Evolutionary conservation across 2,797 vertebrate species (phyloP).

Genomic region (Gorsachius magnificus): DNA sequence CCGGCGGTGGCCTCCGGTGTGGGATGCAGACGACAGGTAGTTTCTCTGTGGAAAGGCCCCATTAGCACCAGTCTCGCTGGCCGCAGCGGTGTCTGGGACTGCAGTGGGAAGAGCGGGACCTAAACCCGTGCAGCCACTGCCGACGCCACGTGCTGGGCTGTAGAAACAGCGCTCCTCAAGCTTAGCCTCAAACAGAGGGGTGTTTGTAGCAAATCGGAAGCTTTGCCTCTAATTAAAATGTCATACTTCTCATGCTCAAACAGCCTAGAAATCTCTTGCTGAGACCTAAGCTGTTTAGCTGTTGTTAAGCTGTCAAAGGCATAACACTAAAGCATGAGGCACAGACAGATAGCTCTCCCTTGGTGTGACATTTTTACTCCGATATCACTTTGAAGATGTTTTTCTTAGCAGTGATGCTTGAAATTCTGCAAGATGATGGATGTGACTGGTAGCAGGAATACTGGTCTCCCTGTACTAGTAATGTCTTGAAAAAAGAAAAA

Average conservation of each 20-base stretch:
- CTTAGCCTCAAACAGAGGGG: not conserved
- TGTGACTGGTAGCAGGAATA: not conserved
- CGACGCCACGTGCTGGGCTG: not conserved
- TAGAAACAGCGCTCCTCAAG: fast-evolving
- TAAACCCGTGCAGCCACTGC: fast-evolving
- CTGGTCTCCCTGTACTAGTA: not conserved
- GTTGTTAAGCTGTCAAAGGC: not conserved
- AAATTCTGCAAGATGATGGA: not conserved
- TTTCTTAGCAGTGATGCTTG: not conserved
- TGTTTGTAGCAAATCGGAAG: not conserved
- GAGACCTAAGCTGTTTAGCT: conserved; percentile 12
- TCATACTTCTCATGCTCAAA: not conserved
- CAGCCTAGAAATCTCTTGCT: not conserved
- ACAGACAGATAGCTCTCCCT: not conserved
- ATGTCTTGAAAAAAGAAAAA: not conserved
- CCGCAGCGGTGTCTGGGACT: not conserved
- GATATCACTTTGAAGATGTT: not conserved
- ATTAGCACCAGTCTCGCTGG: not conserved
- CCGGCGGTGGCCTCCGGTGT: not conserved
- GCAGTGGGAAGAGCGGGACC: not conserved
- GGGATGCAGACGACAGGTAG: not conserved
- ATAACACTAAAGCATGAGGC: not conserved
- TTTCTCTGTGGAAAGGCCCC: not conserved
- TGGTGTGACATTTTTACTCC: not conserved
- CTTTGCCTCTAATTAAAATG: not conserved